Evolutionary conservation across 2,113 vertebrate genomes (phyloP), one percentile per base, ranked within the genome.

Genomic region (Onychostoma macrolepis): DNA sequence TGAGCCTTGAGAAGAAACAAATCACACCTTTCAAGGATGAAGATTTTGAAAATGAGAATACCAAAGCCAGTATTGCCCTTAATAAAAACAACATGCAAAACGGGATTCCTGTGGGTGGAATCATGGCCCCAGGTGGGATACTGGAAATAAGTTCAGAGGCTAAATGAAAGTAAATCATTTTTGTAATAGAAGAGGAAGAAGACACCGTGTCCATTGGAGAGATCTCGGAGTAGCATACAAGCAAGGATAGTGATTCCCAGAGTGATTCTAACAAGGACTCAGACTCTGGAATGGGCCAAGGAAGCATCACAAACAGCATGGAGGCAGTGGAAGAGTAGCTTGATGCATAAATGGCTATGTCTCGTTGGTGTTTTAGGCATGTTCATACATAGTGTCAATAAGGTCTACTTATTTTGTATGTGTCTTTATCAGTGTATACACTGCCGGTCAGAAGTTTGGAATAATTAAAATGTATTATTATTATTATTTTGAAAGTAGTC

Each of bases 1-100:
- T 87, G 53, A 80, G 89, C 80, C 88, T 89, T 33, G 77, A 85
- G 43, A 80, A 87, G 69, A 81, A 85, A 69, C 41, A 24, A 71
- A 36, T 69, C 50, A 28, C 10, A 87, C 61, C 53, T 36, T 69
- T n/a, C 1, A 80, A 81, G 45, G 72, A 79, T 53, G 77, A 48
- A 19, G 48, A 48, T 79, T 88, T 28, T 78, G 4, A 72, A 33
- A 76, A 77, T 65, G 53, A 71, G 71, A 81, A 85, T 13, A 9
- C 24, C 41, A 43, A 75, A 30, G 28, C 26, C 3, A 4, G 53
- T 33, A 26, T 71, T 85, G n/a, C 84, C 45, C 36, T 74, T n/a
- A 83, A 43, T 58, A 36, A 84, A 83, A 90, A 30, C 45, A 84
- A 71, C 21, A 84, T 79, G 65, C 77, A 84, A 45, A 81, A 76